phyloP scores from a whole-genome alignment of 2,113 vertebrate genomes.

The Antennarius striatus region DNA sequence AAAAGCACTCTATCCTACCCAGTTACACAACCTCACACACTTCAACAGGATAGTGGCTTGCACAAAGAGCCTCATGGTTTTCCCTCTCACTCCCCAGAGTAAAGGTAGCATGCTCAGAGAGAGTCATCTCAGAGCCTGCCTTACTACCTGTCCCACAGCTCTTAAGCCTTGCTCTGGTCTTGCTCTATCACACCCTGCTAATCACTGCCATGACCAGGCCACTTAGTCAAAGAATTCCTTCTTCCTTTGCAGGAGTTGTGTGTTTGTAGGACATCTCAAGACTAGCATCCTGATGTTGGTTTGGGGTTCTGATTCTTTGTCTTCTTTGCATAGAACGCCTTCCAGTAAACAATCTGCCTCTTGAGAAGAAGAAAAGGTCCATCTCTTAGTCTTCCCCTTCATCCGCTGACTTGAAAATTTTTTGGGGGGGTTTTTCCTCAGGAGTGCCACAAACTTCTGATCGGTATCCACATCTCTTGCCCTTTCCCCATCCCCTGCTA shows the following conservation, averaged over 20 bases:
- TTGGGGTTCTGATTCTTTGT: conserved; percentile 9
- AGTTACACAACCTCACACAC: conserved; percentile 30
- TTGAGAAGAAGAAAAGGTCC: conserved; percentile 10
- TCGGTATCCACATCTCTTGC: conserved; percentile 33
- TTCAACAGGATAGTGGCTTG: conserved; percentile 26
- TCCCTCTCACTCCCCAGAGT: conserved; percentile 55
- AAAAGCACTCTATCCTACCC: conserved; percentile 67
- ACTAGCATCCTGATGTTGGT: conserved; percentile 30
- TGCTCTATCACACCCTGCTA: conserved; percentile 67
- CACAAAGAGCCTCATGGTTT: conserved; percentile 64
- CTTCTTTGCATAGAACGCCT: conserved; percentile 16
- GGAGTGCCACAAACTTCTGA: conserved; percentile 18
- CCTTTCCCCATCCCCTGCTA: conserved; percentile 38
- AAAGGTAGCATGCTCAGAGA: conserved; percentile 46
- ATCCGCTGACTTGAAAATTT: not conserved
- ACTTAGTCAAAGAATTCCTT: conserved; percentile 72
- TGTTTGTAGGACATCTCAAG: conserved; percentile 39
- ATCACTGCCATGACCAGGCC: conserved; percentile 67
- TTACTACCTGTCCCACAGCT: conserved; percentile 27
- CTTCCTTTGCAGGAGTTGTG: conserved; percentile 68
- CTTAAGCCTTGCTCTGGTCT: conserved; percentile 48
- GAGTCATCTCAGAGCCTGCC: conserved; percentile 39
- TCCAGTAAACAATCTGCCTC: conserved; percentile 18
- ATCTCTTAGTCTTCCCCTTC: conserved; percentile 7
- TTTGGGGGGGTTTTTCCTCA: no score